phyloP scores from a whole-genome alignment of 2,797 vertebrate species.

The Pelobates cultripes region DNA sequence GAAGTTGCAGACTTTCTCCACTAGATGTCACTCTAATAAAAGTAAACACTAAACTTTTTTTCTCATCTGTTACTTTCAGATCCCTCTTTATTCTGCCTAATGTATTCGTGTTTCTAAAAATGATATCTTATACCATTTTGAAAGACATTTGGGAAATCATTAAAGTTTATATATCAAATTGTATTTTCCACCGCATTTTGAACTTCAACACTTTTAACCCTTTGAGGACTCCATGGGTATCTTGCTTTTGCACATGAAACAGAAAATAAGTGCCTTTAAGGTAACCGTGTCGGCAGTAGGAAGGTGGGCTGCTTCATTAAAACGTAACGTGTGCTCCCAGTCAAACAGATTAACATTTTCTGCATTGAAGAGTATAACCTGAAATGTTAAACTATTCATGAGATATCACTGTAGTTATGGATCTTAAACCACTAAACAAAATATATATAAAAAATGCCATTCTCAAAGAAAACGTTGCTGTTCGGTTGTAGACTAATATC shows the following conservation, averaged over 20 bases:
- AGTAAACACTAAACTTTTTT: slow-evolving; percentile 13
- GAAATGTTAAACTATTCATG: slow-evolving; percentile 42
- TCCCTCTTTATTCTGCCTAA: not conserved
- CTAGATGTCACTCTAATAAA: slow-evolving; percentile 38
- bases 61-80: not conserved
- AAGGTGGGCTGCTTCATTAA: slow-evolving; percentile 30
- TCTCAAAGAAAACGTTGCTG: not conserved
- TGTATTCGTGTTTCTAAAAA: slow-evolving; percentile 28
- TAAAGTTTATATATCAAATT: not conserved
- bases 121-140: not conserved
- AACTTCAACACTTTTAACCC: slow-evolving; percentile 25
- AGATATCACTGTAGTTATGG: slow-evolving; percentile 25
- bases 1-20: not conserved
- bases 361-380: slow-evolving; percentile 29
- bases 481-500: no score
- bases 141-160: not conserved
- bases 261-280: slow-evolving; percentile 9
- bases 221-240: slow-evolving; percentile 24
- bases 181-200: not conserved
- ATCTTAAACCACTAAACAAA: slow-evolving; percentile 30
- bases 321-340: slow-evolving; percentile 13
- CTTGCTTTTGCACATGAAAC: slow-evolving; percentile 2
- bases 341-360: slow-evolving; percentile 43
- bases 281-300: slow-evolving; percentile 20
- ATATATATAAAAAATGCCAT: not conserved